Evolutionary conservation across 2,797 vertebrate genomes (phyloP).

Genomic region (Micromesistius poutassou): DNA sequence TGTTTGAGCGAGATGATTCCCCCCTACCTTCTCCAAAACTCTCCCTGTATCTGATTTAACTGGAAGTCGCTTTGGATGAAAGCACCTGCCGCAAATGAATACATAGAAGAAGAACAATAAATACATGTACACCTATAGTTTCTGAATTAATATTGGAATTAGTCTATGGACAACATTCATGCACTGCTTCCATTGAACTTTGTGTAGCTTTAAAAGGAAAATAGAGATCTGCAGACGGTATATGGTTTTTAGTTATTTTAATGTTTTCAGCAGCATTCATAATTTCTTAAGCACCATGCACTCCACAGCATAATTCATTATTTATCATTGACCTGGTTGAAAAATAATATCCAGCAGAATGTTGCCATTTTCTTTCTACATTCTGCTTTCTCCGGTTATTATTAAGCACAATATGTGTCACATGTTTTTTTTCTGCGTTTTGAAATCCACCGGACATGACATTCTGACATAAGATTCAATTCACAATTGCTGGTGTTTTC

Average conservation of each 20-base stretch:
- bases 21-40: background rate
- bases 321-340: background rate
- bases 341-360: slow-evolving; percentile 1
- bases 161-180: background rate
- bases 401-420: background rate
- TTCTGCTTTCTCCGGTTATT: background rate
- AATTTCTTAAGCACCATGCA: slow-evolving; percentile 14
- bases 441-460: background rate
- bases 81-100: background rate
- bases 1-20: background rate
- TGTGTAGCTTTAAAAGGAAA: background rate
- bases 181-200: background rate
- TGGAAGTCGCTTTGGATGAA: background rate
- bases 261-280: slow-evolving; percentile 9
- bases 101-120: background rate
- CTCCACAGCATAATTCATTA: background rate
- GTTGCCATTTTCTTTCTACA: background rate
- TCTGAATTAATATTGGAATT: background rate
- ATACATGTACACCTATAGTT: background rate
- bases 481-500: background rate
- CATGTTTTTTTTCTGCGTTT: background rate
- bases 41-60: background rate
- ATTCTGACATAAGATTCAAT: slow-evolving; percentile 7
- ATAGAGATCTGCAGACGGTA: background rate
- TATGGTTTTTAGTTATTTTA: slow-evolving; percentile 2